Conservation (phyloP, 2,888 invertebrate species). For the Syritta pipiens region DNA sequence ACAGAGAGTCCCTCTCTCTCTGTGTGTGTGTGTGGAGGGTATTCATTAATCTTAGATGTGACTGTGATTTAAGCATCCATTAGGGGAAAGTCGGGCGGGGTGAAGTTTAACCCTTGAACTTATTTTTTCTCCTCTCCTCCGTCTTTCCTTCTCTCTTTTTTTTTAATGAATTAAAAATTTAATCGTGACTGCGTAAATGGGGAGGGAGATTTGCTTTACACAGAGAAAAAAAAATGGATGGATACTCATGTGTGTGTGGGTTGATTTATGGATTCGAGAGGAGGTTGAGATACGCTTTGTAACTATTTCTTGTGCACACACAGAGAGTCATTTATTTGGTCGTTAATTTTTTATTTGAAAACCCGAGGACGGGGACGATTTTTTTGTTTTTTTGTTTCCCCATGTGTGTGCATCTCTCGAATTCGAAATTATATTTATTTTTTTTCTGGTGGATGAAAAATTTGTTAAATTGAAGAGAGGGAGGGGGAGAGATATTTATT, state of each 20-base stretch:
- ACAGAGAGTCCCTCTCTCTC: neutral
- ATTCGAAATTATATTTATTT: conserved; percentile 5
- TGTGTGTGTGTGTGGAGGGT: conserved; percentile 5
- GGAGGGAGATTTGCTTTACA: conserved; percentile 24
- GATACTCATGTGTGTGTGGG: neutral
- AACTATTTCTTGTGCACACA: conserved; percentile 37
- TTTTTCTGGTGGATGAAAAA: conserved; percentile 11
- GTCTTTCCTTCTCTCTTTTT: too few species aligned
- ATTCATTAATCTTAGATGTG: conserved; percentile 67
- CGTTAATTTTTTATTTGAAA: conserved; percentile 45
- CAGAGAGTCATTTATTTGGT: conserved; percentile 52
- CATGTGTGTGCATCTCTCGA: neutral
- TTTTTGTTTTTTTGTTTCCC: neutral
- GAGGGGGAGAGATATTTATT: conserved; percentile 42
- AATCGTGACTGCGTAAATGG: conserved; percentile 50
- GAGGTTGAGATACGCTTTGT: conserved; percentile 15
- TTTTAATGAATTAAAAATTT: conserved; percentile 65
- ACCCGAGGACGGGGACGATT: conserved; percentile 12
- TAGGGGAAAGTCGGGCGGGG: conserved; percentile 45
- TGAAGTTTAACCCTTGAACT: conserved; percentile 67
- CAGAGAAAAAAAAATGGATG: too few species aligned
- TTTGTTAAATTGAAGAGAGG: conserved; percentile 46
- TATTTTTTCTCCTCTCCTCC: conserved; percentile 11
- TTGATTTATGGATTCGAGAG: conserved; percentile 56
- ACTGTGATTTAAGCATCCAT: conserved; percentile 68